A percentile compares a stretch with the other conserved stretches of the same genome.
Evolutionary conservation across 2,113 vertebrate genomes (phyloP).

Genomic region (Taurulus bubalis): DNA sequence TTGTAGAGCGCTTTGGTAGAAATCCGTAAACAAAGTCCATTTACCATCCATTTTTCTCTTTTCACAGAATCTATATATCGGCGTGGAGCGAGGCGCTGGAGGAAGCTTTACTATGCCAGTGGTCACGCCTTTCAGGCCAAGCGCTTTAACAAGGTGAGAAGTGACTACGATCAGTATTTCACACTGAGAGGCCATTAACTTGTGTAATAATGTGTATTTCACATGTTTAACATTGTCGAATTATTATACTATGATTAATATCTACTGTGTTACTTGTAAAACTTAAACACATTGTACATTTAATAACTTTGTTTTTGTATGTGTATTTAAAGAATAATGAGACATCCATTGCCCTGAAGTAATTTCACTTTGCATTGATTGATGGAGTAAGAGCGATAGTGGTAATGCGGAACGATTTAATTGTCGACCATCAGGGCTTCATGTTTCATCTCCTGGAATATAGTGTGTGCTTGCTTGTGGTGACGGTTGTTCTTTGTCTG

Average conservation of each 20-base stretch:
- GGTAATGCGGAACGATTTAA: slow-evolving; percentile 13
- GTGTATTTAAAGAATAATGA: background rate
- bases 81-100: slow-evolving; percentile 95
- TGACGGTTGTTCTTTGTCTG: slow-evolving; percentile 23
- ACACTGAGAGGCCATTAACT: background rate
- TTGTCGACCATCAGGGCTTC: background rate
- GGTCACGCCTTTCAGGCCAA: slow-evolving; percentile 99
- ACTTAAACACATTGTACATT: background rate
- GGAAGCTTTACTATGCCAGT: slow-evolving; percentile 98
- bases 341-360: background rate
- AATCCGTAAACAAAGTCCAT: background rate
- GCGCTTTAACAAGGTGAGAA: slow-evolving; percentile 95
- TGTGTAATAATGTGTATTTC: background rate
- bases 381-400: background rate
- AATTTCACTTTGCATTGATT: slow-evolving; percentile 4
- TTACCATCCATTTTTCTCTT: background rate
- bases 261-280: background rate
- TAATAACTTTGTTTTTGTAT: background rate
- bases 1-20: background rate
- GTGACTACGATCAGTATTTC: background rate
- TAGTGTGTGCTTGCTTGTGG: slow-evolving; percentile 25
- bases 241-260: background rate
- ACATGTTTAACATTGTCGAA: background rate
- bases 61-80: slow-evolving; percentile 97
- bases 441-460: slow-evolving; percentile 20